Evolutionary conservation across 1,140 invertebrate genomes (phyloP), one percentile per base, ranked within the genome.

Genomic region (Cylas formicarius): DNA sequence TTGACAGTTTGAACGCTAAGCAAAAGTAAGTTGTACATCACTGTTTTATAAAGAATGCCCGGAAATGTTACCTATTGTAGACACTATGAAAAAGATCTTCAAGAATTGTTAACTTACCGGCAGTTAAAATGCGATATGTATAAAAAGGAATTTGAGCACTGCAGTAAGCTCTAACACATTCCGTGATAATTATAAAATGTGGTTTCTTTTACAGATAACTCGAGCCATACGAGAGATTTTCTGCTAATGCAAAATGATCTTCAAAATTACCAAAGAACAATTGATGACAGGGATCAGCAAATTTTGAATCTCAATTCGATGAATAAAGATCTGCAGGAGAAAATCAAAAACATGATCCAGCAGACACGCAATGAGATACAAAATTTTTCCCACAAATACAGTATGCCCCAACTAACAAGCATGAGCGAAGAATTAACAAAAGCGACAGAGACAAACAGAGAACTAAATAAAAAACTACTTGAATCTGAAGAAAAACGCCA

Each of bases 371-470:
- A 41, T 22, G 55, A 59, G 27, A 53, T 59, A 11, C 42, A 51
- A 26, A 57, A 55, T 42, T 33, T 59, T 4, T 57, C 57, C n/a
- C 36, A 43, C 5, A 59, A 57, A 43, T 59, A 59, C 27, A 57
- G 47, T 33, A 27, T 57, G 31, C 57, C 57, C 7, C 39, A 57
- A 37, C 37, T 59, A 14, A 50, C 55, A 26, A 42, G 44, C 36
- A 59, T 59, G 57, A 53, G 34, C n/a, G 47, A 57, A 23, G 57
- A 59, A 48, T 35, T 59, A 19, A 42, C 52, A 44, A 50, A 48
- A 29, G 48, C 55, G 1, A 44, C 52, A 23, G 35, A 40, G 22
- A 55, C 35, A 36, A 49, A 50, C n/a, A 50, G 47, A 34, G 26
- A 38, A 27, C 45, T 57, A 10, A 42, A n/a, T 18, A 26, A 31